Percentiles rank a stretch among this genome's conserved stretches.
phyloP scores from a whole-genome alignment of 2,113 vertebrate genomes.

The Pongo pygmaeus region DNA sequence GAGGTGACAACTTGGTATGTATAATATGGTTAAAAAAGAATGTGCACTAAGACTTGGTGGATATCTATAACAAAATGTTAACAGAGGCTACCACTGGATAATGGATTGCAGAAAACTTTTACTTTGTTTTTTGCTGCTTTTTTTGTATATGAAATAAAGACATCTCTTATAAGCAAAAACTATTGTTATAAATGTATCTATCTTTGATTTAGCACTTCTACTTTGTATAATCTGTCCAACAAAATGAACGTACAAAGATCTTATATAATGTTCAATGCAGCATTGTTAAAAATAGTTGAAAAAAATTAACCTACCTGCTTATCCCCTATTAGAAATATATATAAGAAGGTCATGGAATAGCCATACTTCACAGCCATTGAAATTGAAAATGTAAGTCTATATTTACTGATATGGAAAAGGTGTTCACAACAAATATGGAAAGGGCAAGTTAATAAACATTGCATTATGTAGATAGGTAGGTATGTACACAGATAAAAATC shows the following conservation, averaged over 20 bases:
- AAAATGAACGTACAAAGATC: background rate
- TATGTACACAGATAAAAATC: background rate
- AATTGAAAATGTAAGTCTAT: background rate
- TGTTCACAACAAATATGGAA: background rate
- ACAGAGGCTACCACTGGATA: background rate
- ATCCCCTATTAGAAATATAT: background rate
- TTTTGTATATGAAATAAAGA: background rate
- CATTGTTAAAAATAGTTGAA: background rate
- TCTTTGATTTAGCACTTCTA: background rate
- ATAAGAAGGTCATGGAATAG: background rate
- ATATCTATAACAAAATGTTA: background rate
- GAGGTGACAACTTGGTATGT: background rate
- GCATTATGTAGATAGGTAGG: background rate
- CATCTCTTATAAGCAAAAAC: background rate
- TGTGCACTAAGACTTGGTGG: background rate
- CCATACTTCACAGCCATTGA: background rate
- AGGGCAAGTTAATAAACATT: background rate
- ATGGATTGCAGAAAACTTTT: background rate
- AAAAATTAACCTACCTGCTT: background rate
- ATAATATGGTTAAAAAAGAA: background rate
- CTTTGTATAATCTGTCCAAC: background rate
- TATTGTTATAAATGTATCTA: background rate
- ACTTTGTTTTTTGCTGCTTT: background rate
- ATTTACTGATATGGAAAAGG: background rate
- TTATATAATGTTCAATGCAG: background rate